phyloP scores from a whole-genome alignment of 2,888 invertebrate genomes.

The Unio pictorum region DNA sequence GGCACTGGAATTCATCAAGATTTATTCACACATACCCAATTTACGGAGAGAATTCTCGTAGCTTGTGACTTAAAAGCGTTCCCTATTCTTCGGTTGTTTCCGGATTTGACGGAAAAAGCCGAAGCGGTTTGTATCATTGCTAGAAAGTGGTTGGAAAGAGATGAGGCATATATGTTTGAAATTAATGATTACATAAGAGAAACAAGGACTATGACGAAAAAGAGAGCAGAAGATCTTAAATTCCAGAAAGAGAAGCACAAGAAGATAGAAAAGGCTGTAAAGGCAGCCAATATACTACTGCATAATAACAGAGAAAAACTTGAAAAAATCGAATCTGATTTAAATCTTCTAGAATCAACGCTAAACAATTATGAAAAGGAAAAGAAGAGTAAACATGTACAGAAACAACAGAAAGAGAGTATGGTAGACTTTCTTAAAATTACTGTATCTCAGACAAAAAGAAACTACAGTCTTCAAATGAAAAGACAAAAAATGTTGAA shows the following conservation, averaged over 20 bases:
- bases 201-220: conserved; percentile 53
- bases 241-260: conserved; percentile 61
- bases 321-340: conserved; percentile 56
- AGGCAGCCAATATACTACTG: conserved; percentile 57
- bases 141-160: conserved; percentile 62
- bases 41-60: conserved; percentile 58
- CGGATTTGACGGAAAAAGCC: conserved; percentile 62
- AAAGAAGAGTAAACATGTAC: conserved; percentile 51
- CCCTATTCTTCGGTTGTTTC: conserved; percentile 62
- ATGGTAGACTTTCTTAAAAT: conserved; percentile 68
- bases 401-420: conserved; percentile 65
- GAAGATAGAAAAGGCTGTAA: conserved; percentile 57
- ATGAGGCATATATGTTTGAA: conserved; percentile 66
- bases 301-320: conserved; percentile 63
- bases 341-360: conserved; percentile 58
- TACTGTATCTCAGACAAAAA: conserved; percentile 65
- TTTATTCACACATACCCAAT: conserved; percentile 54
- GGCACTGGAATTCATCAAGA: conserved; percentile 57
- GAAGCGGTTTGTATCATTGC: conserved; percentile 52
- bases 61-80: conserved; percentile 65
- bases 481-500: conserved; percentile 59
- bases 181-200: conserved; percentile 63
- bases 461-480: conserved; percentile 65
- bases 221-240: conserved; percentile 54
- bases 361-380: conserved; percentile 50